Conservation (phyloP, 2,113 vertebrate genomes). For the Gymnorhina tibicen region DNA sequence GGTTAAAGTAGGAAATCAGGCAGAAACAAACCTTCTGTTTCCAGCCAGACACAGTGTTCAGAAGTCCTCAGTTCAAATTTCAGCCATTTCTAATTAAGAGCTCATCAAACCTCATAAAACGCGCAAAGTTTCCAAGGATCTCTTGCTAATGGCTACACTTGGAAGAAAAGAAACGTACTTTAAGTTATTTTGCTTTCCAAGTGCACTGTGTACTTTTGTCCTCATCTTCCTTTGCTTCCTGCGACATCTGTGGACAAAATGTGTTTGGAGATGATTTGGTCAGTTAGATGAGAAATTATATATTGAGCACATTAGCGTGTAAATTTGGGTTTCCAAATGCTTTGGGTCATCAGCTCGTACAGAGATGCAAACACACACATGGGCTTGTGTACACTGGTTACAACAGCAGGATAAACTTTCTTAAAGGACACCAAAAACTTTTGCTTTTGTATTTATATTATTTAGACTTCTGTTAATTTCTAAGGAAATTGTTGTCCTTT, state of each 20-base stretch:
- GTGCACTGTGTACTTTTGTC: constrained; percentile 9
- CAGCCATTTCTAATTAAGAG: constrained; percentile 52
- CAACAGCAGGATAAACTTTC: not conserved
- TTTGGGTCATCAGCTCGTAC: not conserved
- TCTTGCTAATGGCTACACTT: constrained; percentile 26
- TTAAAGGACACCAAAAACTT: not conserved
- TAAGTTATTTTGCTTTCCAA: constrained; percentile 21
- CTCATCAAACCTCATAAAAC: constrained; percentile 39
- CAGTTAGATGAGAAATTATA: constrained; percentile 14
- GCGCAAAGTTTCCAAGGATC: not conserved
- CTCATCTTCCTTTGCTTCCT: not conserved
- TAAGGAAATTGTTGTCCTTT: not conserved
- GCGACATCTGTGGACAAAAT: constrained; percentile 1
- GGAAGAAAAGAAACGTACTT: not conserved
- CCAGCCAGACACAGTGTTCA: not conserved
- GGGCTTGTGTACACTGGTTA: not conserved
- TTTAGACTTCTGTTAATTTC: constrained; percentile 5
- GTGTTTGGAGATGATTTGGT: not conserved
- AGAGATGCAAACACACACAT: not conserved
- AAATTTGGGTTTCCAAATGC: not conserved
- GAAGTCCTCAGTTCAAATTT: constrained; percentile 25
- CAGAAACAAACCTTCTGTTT: constrained; percentile 15
- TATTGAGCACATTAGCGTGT: not conserved
- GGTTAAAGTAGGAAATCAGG: not conserved
- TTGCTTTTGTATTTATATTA: not conserved